Evolutionary conservation across 2,113 vertebrate genomes (phyloP), one percentile per base, ranked within the genome.

Genomic region (Galbula dea): DNA sequence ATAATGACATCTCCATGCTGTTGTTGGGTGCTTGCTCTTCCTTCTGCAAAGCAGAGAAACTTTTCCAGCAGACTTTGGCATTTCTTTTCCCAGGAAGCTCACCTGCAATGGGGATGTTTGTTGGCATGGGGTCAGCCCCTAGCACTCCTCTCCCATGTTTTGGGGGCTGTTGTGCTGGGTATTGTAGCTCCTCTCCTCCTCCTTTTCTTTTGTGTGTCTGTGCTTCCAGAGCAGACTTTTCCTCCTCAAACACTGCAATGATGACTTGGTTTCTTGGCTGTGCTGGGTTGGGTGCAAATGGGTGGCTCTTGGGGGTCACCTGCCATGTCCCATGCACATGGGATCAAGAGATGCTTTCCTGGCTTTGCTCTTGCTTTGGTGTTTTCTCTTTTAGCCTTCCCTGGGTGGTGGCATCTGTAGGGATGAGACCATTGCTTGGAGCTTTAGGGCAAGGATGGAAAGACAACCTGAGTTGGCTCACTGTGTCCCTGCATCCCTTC

Each of bases 51-150:
- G 7, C 69, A 75, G 93, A 88, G 86, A 87, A 95, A 96, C 90
- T 95, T 96, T 80, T 91, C 66, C 72, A 91, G 45, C 88, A 66
- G 77, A 61, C 63, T 83, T n/a, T 66, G n/a, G 91, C 77, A 63
- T 94, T 92, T 83, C 39, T 91, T 86, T 94, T 83, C 59, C 43
- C 7, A 7, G 86, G 88, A 19, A 92, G 52, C 92, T 90, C 77
- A 65, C 41, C 32, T 16, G 80, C 71, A 51, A 8, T 9, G 66
- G 57, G 30, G 58, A 18, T 41, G 59, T 19, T 61, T 21, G 34
- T 11, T 10, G 19, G 63, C 15, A 32, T 14, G 73, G 6, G 8
- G 24, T 15, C 61, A 87, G 12, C n/a, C 76, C 34, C 5, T 5
- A 20, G 7, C 7, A 43, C 36, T 30, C 52, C 7, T 37, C 27